A percentile compares a stretch with the other conserved stretches of the same genome.
phyloP scores from a whole-genome alignment of 2,888 invertebrate species.

The Macrophya alboannulata region DNA sequence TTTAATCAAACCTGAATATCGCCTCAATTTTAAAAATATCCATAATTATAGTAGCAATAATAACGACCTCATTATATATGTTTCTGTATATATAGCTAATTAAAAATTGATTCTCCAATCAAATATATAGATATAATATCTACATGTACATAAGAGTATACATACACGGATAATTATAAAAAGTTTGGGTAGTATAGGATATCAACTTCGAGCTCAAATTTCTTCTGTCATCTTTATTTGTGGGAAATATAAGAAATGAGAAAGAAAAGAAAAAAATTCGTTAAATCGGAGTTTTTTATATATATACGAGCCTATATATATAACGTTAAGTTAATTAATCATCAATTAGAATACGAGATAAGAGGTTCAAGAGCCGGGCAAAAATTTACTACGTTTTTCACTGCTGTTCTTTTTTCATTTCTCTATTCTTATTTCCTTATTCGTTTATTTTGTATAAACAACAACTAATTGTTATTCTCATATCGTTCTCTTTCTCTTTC shows the following conservation, averaged over 20 bases:
- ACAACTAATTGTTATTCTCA: neutral
- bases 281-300: neutral
- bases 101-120: neutral
- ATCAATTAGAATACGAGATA: too few relatives aligned
- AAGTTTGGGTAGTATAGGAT: neutral
- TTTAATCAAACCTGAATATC: neutral
- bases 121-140: neutral
- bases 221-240: neutral
- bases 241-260: neutral
- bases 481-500: neutral
- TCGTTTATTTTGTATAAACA: neutral
- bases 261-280: neutral
- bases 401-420: too few relatives aligned
- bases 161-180: neutral
- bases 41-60: too few relatives aligned
- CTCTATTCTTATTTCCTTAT: neutral
- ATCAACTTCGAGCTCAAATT: neutral
- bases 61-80: neutral
- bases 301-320: neutral
- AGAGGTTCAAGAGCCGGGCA: neutral
- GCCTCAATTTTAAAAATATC: too few relatives aligned
- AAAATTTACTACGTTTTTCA: neutral
- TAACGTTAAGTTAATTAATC: too few relatives aligned
- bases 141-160: too few relatives aligned
- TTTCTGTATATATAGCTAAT: neutral